Evolutionary conservation across 2,888 invertebrate genomes (phyloP), one percentile per base, ranked within the genome.

Genomic region (Coelinius sp.): DNA sequence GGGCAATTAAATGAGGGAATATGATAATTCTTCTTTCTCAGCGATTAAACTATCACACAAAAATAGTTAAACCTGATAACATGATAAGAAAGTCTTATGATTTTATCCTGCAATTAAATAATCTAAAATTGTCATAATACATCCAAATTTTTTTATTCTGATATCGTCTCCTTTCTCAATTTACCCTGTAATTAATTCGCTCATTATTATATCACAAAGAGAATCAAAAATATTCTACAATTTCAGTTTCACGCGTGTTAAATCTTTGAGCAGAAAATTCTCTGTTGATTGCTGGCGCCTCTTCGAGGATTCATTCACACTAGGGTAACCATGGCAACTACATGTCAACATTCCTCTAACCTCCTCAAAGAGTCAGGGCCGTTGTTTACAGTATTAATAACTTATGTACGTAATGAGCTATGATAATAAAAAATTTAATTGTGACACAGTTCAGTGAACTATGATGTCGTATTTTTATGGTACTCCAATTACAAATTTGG

Each of bases 401-500:
- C 31, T 59, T 1, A 59, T 31, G 14, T 31, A 59, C 35, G 7
- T 7, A 27, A 31, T 31, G 14, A 56, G 17, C 1, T 14, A 27
- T 56, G 56, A 31, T 56, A 27, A 31, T 59, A 14, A 10, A 59
- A 31, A 59, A 53, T 25, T 17, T 6, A 3, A 31, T 59, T 31
- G 20, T 49, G 17, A 20, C 7, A 2, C 8, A 31, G 17, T n/a
- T 31, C 1, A 59, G 22, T 59, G 17, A 17, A 31, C 8, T 59
- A 67, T 65, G 31, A 82, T 82, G 82, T 82, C 82, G 25, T 82
- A 82, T 73, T 82, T 82, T 70, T 78, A 78, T 71, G 79, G 79
- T 1, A 75, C 77, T 59, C 71, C 80, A 27, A 71, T 77, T 44
- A 72, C 73, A n/a, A 77, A 69, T 69, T 46, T 72, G 71, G 78